Evolutionary conservation across 2,797 vertebrate genomes (phyloP), one percentile per base, ranked within the genome.

Genomic region (Gadopsis bispinosus): DNA sequence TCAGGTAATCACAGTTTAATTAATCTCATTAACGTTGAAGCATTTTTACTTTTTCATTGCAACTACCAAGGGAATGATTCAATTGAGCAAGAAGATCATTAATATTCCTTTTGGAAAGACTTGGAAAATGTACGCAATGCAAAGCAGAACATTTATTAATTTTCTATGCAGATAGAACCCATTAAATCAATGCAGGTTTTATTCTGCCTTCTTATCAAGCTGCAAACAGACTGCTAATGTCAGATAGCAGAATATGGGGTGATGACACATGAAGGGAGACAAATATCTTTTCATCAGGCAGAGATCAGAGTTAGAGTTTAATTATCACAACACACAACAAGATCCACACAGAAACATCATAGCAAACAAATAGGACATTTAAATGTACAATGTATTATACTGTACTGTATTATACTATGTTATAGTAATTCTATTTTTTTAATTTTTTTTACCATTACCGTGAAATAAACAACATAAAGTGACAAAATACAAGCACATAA

Each of bases 191-290:
- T 61, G 22, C 59, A 76, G 66, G 5, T 29, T 68, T 56, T 39
- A 63, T 79, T 63, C 2, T 35, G 31, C 33, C 20, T 61, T 17
- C 0, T 59, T 60, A 73, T 77, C 41, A 35, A 48, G 31, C 41
- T 50, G 50, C 69, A 67, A 33, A 45, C 48, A 73, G 58, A 43
- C 47, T 56, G 29, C 43, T 54, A 45, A 48, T 17, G 37, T 72
- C 54, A 68, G 47, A 77, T 9, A 47, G 54, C 51, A 67, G 31
- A 55, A 63, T 43, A 54, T 11, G 47, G 7, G 17, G 19, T 5
- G 16, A 74, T 39, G 47, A 83, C 75, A 71, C 55, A 77, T 48
- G 29, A 68, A 39, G 10, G n/a, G 33, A 72, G 5, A 56, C 19
- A 66, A 48, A 72, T 65, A 53, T 73, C 11, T 66, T 72, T 33